A percentile compares a stretch with the other conserved stretches of the same genome.
These are phyloP conservation scores for Phyto melanocephala DNA, from an alignment of 2,888 invertebrate species.

Conservation along the genomic window DNA sequence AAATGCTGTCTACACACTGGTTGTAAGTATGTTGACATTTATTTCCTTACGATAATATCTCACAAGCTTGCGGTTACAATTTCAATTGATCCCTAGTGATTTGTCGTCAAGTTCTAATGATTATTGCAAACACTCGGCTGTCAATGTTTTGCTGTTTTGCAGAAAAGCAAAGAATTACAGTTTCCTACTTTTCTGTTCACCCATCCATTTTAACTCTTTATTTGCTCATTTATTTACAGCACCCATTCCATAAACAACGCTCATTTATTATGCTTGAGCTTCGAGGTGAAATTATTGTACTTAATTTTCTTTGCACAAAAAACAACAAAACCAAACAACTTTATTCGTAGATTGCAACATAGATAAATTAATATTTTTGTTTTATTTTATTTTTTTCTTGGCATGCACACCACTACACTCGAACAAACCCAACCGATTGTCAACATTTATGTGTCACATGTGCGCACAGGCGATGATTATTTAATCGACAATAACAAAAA, in stretches of 20 bases:
- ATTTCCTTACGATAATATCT: no score
- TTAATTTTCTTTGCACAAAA: slow-evolving; percentile 42
- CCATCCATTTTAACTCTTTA: neutral
- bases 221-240: neutral
- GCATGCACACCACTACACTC: neutral
- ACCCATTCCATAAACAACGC: neutral
- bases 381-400: slow-evolving; percentile 3
- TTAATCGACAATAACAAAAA: slow-evolving; percentile 48
- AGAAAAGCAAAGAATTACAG: no score
- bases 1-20: no score
- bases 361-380: slow-evolving; percentile 34
- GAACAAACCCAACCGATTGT: neutral
- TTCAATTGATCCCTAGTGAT: neutral
- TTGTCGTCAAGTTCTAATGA: slow-evolving; percentile 3
- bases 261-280: slow-evolving; percentile 38
- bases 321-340: slow-evolving; percentile 14
- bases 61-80: neutral
- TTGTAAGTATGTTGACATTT: no score
- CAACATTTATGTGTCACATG: slow-evolving; percentile 41
- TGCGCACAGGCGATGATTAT: slow-evolving; percentile 48
- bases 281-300: slow-evolving; percentile 49
- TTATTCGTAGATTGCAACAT: slow-evolving; percentile 17
- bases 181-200: neutral
- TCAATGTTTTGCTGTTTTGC: neutral
- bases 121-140: slow-evolving; percentile 8